Percentiles rank a stretch among this genome's conserved stretches.
Conservation (phyloP, 2,888 invertebrate genomes). For the Isotomurus palustris region DNA sequence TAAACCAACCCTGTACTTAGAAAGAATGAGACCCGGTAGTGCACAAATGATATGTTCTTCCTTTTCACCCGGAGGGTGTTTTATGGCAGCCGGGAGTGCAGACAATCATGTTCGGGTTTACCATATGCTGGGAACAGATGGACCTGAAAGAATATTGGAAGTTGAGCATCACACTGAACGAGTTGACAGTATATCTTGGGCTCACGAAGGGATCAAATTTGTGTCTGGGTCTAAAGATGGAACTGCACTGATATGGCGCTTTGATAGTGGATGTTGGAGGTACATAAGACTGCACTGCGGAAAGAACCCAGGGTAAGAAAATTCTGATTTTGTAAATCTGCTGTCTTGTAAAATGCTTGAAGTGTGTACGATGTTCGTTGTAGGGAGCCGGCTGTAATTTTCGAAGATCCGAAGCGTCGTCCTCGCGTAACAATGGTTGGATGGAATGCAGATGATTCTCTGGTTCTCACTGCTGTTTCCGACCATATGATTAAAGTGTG, state of each 20-base stretch:
- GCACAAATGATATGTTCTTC: conserved; percentile 94
- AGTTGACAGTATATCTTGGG: conserved; percentile 95
- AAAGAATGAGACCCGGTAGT: conserved; percentile 84
- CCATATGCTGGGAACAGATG: conserved; percentile 68
- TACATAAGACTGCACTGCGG: conserved; percentile 68
- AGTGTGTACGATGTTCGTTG: not conserved
- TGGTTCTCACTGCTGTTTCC: conserved; percentile 84
- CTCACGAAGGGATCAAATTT: conserved; percentile 78
- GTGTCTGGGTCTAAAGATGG: conserved; percentile 95
- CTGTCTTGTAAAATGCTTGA: not conserved
- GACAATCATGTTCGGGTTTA: conserved; percentile 92
- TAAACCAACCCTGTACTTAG: conserved; percentile 86
- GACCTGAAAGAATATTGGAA: conserved; percentile 71
- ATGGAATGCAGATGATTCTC: conserved; percentile 86
- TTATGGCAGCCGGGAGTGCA: conserved; percentile 89
- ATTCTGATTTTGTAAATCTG: not conserved
- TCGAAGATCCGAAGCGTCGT: conserved; percentile 37
- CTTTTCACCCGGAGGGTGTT: conserved; percentile 80
- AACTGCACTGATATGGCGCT: conserved; percentile 86
- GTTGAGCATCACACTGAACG: conserved; percentile 79
- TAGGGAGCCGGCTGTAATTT: conserved; percentile 39
- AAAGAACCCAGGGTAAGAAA: conserved; percentile 45
- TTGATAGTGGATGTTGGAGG: conserved; percentile 85
- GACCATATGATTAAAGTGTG: conserved; percentile 79
- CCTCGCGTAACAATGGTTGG: conserved; percentile 89